These are phyloP conservation scores for Grantiella picta DNA, from an alignment of 2,113 vertebrate species.

Conservation along the genomic window DNA sequence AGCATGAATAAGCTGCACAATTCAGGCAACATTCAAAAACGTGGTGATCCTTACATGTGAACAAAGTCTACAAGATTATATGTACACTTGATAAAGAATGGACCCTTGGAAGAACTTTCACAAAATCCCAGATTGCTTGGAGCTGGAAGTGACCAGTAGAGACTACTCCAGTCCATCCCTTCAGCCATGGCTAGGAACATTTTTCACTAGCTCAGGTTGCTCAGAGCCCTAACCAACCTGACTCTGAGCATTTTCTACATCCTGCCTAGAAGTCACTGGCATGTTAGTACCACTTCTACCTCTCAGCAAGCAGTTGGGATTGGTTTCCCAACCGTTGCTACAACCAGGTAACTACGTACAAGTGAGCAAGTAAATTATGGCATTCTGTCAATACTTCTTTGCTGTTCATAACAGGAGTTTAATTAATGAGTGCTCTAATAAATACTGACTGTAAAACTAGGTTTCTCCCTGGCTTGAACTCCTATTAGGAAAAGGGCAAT, in stretches of 20 bases:
- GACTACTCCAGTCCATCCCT: neutral
- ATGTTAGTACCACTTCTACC: neutral
- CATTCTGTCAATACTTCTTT: neutral
- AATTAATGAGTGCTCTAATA: neutral
- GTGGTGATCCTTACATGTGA: accelerated
- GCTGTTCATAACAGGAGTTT: neutral
- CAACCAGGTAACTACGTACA: neutral
- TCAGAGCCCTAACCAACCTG: neutral
- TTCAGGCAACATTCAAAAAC: neutral
- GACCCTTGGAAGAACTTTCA: neutral
- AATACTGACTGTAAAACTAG: neutral
- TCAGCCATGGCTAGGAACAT: neutral
- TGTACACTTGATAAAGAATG: neutral
- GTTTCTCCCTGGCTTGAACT: neutral
- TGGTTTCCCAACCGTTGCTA: neutral
- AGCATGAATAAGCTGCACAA: neutral
- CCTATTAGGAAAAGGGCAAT: neutral
- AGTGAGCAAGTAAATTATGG: neutral
- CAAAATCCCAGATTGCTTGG: neutral
- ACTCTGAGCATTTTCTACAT: neutral
- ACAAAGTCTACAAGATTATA: neutral
- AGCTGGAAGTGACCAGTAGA: neutral
- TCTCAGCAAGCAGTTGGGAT: neutral
- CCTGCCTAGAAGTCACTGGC: neutral
- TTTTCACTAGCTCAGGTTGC: neutral